Base-by-base conservation (phyloP, 2,797 vertebrate species). In the Hoplostethus atlanticus region DNA sequence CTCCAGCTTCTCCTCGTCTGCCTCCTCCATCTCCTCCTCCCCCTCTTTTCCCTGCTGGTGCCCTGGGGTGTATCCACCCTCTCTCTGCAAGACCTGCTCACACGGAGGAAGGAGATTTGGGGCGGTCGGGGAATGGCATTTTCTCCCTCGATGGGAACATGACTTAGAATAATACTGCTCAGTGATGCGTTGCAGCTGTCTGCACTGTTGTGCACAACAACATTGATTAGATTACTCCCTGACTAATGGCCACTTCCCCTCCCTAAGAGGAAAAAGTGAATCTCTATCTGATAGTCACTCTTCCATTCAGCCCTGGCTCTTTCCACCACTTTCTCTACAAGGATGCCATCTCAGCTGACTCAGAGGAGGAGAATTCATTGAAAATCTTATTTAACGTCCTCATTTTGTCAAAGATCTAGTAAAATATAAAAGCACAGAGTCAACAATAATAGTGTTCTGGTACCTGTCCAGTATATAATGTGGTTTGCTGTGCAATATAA, bases 231-330 rank as follows among this genome's bases (percentile, higher is more conserved):
- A 90, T 92, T 92, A 90, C 83, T 84, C 83, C 76, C 79, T 93
- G 91, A 93, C 91, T 91, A 93, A 93, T 91, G 89, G 83, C 80
- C 67, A 77, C 87, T 88, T 91, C 87, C 82, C 90, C 89, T 91
- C 91, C 91, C 85, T 84, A 47, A 72, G 79, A 87, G 77, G 80
- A 81, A 77, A 85, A 84, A 86, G 88, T 82, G 89, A 89, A 91
- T 93, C 90, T 92, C 92, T 91, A 89, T 92, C 86, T 87, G 80
- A 89, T 85, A 80, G 79, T 84, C 85, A 81, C 71, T 90, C 77
- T 83, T 88, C 83, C 89, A 78, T 91, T 73, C 79, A 87, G 84
- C 56, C 64, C 48, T 8, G 56, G 66, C 80, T 80, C 75, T 68
- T 74, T 84, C 79, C 64, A 76, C 77, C 73, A 58, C 79, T 82